Percentiles rank a stretch among this genome's conserved stretches.
These are phyloP conservation scores for Platygyra sinensis DNA, from an alignment of 64 coral and sea anemone genomes.

Conservation along the genomic window DNA sequence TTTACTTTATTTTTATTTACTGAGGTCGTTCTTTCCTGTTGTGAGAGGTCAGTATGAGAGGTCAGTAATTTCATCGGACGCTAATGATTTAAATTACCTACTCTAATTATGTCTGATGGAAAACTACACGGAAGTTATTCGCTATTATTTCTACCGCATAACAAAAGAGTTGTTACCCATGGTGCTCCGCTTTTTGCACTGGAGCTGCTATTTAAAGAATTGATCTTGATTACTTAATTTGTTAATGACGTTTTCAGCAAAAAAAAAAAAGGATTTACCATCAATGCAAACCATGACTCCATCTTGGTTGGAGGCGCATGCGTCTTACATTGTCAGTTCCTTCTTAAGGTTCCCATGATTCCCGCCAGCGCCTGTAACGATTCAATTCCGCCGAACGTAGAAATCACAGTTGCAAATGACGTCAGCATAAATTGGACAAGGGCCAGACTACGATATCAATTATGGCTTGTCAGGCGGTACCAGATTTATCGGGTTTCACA, in stretches of 20 bases:
- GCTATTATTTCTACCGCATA: too few species aligned
- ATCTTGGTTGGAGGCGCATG: slow-evolving; percentile 27
- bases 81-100: too few species aligned
- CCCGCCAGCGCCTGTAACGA: not conserved
- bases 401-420: slow-evolving; percentile 5
- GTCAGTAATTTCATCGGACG: not conserved
- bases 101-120: too few species aligned
- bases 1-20: not conserved
- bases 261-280: not conserved
- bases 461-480: slow-evolving; percentile 28
- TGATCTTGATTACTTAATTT: not conserved
- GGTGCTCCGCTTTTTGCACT: too few species aligned
- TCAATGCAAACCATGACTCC: slow-evolving; percentile 36
- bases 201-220: too few species aligned
- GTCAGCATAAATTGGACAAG: slow-evolving; percentile 33
- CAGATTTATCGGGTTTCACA: slow-evolving; percentile 14
- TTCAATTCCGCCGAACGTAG: too few species aligned
- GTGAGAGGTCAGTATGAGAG: not conserved
- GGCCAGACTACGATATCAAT: not conserved
- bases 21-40: not conserved
- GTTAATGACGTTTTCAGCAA: not conserved
- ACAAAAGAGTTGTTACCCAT: too few species aligned
- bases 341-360: not conserved
- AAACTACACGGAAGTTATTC: too few species aligned
- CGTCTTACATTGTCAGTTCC: slow-evolving; percentile 17